Percentiles rank a stretch among this genome's conserved stretches.
Evolutionary conservation across 2,797 vertebrate genomes (phyloP).

Genomic region (Mormyrus hasselquistii): DNA sequence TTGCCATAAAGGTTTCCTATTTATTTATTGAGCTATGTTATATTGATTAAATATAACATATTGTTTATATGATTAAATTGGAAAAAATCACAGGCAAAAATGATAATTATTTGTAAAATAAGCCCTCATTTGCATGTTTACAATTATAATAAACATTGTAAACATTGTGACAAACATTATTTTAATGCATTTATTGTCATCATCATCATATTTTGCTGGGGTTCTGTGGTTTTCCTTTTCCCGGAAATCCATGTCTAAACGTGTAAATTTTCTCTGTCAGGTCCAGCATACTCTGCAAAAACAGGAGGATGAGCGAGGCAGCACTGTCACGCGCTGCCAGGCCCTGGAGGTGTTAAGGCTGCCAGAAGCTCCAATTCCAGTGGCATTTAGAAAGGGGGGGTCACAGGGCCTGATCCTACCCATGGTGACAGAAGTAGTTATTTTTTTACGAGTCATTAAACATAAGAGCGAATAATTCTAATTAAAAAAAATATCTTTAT

Average conservation of each 20-base stretch:
- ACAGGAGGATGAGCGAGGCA: neutral
- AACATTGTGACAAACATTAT: neutral
- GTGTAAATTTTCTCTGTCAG: neutral
- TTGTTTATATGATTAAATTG: neutral
- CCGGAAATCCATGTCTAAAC: neutral
- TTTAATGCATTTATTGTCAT: neutral
- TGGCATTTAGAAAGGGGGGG: neutral
- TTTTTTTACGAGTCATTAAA: neutral
- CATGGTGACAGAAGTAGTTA: neutral
- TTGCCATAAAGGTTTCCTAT: neutral
- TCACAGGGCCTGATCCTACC: neutral
- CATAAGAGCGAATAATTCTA: neutral
- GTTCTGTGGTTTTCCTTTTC: neutral
- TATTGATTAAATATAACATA: neutral
- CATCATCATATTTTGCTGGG: neutral
- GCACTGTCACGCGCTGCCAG: neutral
- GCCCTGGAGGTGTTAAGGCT: neutral
- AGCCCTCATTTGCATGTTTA: neutral
- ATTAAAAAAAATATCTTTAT: neutral
- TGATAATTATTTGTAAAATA: neutral
- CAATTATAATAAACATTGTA: neutral
- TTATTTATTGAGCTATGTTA: neutral
- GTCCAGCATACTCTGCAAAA: neutral
- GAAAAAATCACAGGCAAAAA: neutral
- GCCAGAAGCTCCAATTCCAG: neutral